A percentile compares a stretch with the other conserved stretches of the same genome.
Conservation (phyloP, 2,113 vertebrate genomes). For the Myrmecophaga tridactyla region DNA sequence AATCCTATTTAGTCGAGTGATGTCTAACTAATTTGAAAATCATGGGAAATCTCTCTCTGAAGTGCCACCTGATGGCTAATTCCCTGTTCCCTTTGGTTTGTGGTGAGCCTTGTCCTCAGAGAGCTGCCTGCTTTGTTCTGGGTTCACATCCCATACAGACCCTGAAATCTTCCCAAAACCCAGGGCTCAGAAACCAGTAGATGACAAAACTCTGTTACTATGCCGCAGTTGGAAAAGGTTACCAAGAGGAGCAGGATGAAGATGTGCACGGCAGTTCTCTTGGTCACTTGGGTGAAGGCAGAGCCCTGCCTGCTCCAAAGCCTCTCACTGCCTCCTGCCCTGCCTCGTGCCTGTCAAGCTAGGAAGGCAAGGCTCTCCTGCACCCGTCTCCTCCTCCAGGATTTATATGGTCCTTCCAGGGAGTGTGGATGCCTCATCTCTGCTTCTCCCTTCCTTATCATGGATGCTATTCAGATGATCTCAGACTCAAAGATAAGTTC, state of each 20-base stretch:
- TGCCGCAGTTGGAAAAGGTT: constrained; percentile 58
- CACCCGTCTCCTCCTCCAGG: not conserved
- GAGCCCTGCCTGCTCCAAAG: accelerated
- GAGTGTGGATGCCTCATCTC: constrained; percentile 76
- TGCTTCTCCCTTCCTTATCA: constrained; percentile 48
- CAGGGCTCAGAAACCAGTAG: not conserved
- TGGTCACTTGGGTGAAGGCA: constrained; percentile 30
- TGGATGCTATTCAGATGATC: constrained; percentile 61
- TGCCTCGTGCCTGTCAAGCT: not conserved
- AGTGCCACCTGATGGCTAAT: not conserved
- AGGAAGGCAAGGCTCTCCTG: not conserved
- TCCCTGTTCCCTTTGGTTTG: not conserved
- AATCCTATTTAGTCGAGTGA: not conserved
- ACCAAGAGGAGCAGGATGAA: constrained; percentile 73
- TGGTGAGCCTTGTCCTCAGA: not conserved
- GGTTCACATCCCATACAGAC: not conserved
- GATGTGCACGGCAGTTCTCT: constrained; percentile 50
- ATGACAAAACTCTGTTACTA: constrained; percentile 83
- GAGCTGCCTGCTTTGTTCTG: too few relatives aligned
- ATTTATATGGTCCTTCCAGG: constrained; percentile 61
- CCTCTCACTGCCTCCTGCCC: not conserved
- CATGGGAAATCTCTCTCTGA: not conserved
- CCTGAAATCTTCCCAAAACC: not conserved
- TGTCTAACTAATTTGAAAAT: not conserved
- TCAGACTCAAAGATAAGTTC: constrained; percentile 74